Evolutionary conservation across 2,888 invertebrate species (phyloP), one percentile per base, ranked within the genome.

Genomic region (Cerceris ruficornis): DNA sequence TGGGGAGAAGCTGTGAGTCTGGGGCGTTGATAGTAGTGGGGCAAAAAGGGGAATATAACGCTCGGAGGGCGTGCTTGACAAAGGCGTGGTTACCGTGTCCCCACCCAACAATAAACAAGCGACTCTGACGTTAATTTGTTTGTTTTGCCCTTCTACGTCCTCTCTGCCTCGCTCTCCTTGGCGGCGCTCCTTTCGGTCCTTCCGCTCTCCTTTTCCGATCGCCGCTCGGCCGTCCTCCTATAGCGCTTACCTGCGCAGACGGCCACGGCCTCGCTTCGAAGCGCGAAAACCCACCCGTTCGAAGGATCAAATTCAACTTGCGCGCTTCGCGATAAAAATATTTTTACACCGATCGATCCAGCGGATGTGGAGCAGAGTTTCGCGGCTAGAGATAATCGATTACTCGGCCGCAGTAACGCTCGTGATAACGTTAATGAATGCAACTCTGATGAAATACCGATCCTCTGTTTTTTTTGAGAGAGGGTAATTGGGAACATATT

Each of bases 21-120:
- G 86, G 83, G 81, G 85, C 75, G 82, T 79, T 65, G 87, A 85
- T 88, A 82, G 87, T 84, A 75, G 87, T 85, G 89, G 89, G 88
- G 86, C 69, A 78, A 80, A 82, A 75, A 74, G 71, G 81, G 84
- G 82, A 81, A 72, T 77, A 82, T 82, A 83, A 83, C 85, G 81
- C 90, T 91, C 90, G 91, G 92, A 88, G 89, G 89, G 87, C 87
- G 86, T 88, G 84, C 89, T 90, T 89, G 88, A 90, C 89, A 88
- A 89, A 91, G 92, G 92, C 91, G 92, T 91, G 91, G 91, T 90
- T 89, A 86, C 75, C 84, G 83, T 86, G 87, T 89, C 86, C 89
- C 91, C 91, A 91, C 89, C 91, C 91, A 91, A 90, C 88, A 90
- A 91, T 91, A 91, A 91, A 91, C 91, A 91, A 91, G 89, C 89